Evolutionary conservation across 2,888 invertebrate genomes (phyloP).

Genomic region (Tigriopus californicus): DNA sequence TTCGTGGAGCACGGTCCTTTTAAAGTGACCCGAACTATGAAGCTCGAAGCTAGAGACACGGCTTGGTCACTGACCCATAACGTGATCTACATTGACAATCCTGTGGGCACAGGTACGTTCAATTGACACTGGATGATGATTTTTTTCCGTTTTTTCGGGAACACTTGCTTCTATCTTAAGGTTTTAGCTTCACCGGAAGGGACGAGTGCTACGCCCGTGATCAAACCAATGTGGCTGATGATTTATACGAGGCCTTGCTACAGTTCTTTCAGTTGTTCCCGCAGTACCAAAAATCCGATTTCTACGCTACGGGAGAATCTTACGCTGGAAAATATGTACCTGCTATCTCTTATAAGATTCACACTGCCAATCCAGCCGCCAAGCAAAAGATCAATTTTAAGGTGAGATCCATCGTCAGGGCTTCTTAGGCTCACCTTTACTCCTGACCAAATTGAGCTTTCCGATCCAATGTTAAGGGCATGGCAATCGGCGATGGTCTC

Average conservation of each 20-base stretch:
- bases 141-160: neutral
- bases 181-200: slow-evolving; percentile 66
- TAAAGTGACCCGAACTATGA: slow-evolving; percentile 32
- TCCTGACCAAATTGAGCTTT: slow-evolving; percentile 19
- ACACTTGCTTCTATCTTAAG: slow-evolving; percentile 29
- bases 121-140: too few relatives aligned
- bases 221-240: slow-evolving; percentile 56
- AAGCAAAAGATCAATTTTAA: slow-evolving; percentile 39
- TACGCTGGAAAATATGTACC: slow-evolving; percentile 65
- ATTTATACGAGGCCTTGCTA: slow-evolving; percentile 50
- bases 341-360: slow-evolving; percentile 49
- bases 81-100: slow-evolving; percentile 76
- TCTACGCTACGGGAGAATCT: slow-evolving; percentile 75
- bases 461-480: slow-evolving; percentile 31
- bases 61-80: slow-evolving; percentile 62
- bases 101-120: slow-evolving; percentile 49
- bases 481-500: slow-evolving; percentile 23
- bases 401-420: too few relatives aligned
- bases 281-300: slow-evolving; percentile 48
- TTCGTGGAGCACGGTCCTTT: slow-evolving; percentile 71
- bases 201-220: slow-evolving; percentile 56
- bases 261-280: slow-evolving; percentile 73
- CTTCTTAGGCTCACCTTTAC: neutral
- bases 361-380: slow-evolving; percentile 40
- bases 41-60: slow-evolving; percentile 41